phyloP scores from a whole-genome alignment of 2,888 invertebrate species.

The Melinopterus prodromus region DNA sequence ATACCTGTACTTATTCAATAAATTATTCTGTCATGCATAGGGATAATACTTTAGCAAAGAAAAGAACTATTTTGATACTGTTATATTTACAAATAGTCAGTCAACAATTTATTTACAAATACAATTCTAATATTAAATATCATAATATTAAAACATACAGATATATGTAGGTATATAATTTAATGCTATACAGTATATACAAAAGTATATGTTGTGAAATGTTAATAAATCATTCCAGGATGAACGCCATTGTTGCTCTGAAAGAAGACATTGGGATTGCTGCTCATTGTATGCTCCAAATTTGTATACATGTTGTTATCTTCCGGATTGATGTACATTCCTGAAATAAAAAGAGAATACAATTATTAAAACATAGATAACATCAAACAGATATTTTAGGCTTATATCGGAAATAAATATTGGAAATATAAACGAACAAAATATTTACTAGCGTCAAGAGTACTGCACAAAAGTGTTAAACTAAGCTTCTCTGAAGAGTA shows the following conservation, averaged over 20 bases:
- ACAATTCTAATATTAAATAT: background rate
- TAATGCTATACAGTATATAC: background rate
- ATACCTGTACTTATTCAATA: too few relatives aligned
- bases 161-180: background rate
- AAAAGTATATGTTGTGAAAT: background rate
- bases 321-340: conserved; percentile 81
- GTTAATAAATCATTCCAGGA: conserved; percentile 89
- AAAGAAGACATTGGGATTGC: conserved; percentile 91
- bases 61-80: background rate
- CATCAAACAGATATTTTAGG: too few relatives aligned
- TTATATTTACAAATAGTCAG: background rate
- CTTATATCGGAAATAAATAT: too few relatives aligned
- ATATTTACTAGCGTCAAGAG: too few relatives aligned
- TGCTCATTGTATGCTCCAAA: conserved; percentile 84
- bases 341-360: conserved; percentile 60
- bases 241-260: conserved; percentile 83
- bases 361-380: background rate
- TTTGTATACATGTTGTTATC: conserved; percentile 88
- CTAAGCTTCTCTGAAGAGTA: too few relatives aligned
- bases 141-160: background rate
- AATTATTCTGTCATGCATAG: too few relatives aligned
- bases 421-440: too few relatives aligned
- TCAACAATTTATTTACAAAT: background rate
- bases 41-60: too few relatives aligned
- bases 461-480: too few relatives aligned